A percentile compares a stretch with the other conserved stretches of the same genome.
phyloP scores from a whole-genome alignment of 1,140 invertebrate genomes.

The Drosophila ogumai region DNA sequence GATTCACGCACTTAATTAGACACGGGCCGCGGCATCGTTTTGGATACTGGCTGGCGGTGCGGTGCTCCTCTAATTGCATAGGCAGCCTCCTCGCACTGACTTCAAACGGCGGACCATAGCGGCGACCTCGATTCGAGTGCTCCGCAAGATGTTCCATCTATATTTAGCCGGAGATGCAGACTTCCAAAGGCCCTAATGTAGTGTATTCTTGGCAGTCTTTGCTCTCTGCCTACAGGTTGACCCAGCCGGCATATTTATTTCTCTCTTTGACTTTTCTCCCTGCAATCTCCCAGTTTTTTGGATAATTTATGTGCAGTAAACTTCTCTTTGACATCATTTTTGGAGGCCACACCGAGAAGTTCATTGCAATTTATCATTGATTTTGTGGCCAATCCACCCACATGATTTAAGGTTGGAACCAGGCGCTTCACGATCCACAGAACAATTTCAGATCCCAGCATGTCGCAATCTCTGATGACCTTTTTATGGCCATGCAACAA shows the following conservation, averaged over 20 bases:
- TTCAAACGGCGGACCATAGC: slow-evolving; percentile 46
- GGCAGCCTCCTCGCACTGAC: slow-evolving; percentile 32
- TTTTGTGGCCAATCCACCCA: slow-evolving; percentile 50
- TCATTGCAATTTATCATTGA: slow-evolving; percentile 70
- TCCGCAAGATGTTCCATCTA: slow-evolving; percentile 47
- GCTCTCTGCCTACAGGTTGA: slow-evolving; percentile 58
- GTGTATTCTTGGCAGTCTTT: slow-evolving; percentile 27
- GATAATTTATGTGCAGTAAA: slow-evolving; percentile 62
- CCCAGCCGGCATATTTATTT: slow-evolving; percentile 37
- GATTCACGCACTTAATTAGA: slow-evolving; percentile 79
- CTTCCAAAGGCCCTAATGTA: slow-evolving; percentile 22
- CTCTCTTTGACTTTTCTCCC: slow-evolving; percentile 25
- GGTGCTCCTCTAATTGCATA: slow-evolving; percentile 64
- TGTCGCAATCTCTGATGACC: slow-evolving; percentile 33
- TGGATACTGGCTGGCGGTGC: slow-evolving; percentile 19
- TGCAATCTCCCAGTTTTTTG: slow-evolving; percentile 25
- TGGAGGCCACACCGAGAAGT: slow-evolving; percentile 72
- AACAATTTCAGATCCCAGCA: slow-evolving; percentile 37
- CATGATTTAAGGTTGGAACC: slow-evolving; percentile 43
- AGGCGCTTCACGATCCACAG: slow-evolving; percentile 29
- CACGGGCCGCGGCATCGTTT: slow-evolving; percentile 47
- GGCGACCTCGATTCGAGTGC: slow-evolving; percentile 54
- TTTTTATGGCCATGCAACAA: slow-evolving; percentile 2
- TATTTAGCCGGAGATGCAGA: slow-evolving; percentile 39
- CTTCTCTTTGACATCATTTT: slow-evolving; percentile 54